Evolutionary conservation across 1,140 invertebrate species (phyloP), one percentile per base, ranked within the genome.

Genomic region (Drosophila serrata): DNA sequence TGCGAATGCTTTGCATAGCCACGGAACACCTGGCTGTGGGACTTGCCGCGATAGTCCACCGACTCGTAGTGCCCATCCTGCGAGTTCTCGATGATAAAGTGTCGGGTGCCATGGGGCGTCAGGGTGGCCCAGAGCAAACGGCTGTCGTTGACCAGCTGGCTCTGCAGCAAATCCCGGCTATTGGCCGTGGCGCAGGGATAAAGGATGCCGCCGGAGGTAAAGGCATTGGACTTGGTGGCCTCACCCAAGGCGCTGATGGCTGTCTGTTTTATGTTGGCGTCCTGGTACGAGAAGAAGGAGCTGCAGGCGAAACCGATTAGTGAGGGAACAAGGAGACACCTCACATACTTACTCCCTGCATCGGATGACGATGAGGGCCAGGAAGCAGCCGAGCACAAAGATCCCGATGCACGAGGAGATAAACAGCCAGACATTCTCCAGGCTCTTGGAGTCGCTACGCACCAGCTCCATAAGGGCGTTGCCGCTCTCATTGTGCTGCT

Each of bases 351-450:
- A 97, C 96, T 97, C 96, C 95, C 96, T 94, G 93, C 96, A 97
- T 91, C 96, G 96, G 37, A 97, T 94, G 22, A 97, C 94, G 73
- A 97, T 95, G 17, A 97, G 94, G 0, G 96, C 96, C 27, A 97
- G 93, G 19, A 97, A 92, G 6, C 96, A 95, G 53, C 96, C 96
- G 15, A 97, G 94, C 55, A 97, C 95, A 15, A 97, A 94, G 8
- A 97, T 95, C 11, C 96, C 96, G 49, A 97, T 94, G 79, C 96
- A 96, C 37, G 95, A 97, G 0, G 95, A 96, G 76, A 97, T 95
- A 43, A 97, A 93, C 39, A 97, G 94, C 96, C 96, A 97, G 0
- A 96, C 96, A 81, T 97, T 96, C 68, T 96, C 96, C 17, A 95
- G 94, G 7, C 94, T 93, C 9, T 94, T 94, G 3, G 94, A 62